These are phyloP conservation scores for Bombylius discolor DNA, from an alignment of 2,888 invertebrate species.

Conservation along the genomic window DNA sequence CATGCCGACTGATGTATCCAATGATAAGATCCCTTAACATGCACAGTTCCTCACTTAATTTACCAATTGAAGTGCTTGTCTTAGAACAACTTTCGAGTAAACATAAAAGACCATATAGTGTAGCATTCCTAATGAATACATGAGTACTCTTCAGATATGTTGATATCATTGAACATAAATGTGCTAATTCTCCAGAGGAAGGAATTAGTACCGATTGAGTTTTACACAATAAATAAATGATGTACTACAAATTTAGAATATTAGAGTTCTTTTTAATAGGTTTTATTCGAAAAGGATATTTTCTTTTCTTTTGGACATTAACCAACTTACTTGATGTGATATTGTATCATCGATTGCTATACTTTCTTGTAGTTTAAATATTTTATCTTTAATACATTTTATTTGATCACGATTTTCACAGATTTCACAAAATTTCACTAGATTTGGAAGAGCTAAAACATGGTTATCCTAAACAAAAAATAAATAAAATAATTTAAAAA, in stretches of 20 bases:
- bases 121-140: slow-evolving; percentile 35
- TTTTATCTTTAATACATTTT: slow-evolving; percentile 63
- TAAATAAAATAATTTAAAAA: background rate
- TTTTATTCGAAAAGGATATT: background rate
- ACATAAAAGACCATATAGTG: slow-evolving; percentile 33
- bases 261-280: too few species aligned
- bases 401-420: slow-evolving; percentile 63
- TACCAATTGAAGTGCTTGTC: slow-evolving; percentile 35
- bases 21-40: slow-evolving; percentile 33
- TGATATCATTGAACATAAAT: slow-evolving; percentile 31
- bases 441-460: slow-evolving; percentile 49
- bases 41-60: slow-evolving; percentile 34
- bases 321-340: slow-evolving; percentile 43
- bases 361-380: slow-evolving; percentile 49
- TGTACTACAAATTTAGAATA: slow-evolving; percentile 23
- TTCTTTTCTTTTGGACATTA: too few species aligned
- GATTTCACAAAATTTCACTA: slow-evolving; percentile 62
- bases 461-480: slow-evolving; percentile 27
- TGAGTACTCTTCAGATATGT: slow-evolving; percentile 36
- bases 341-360: slow-evolving; percentile 66
- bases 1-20: slow-evolving; percentile 34
- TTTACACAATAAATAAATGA: slow-evolving; percentile 36
- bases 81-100: slow-evolving; percentile 35
- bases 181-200: slow-evolving; percentile 30
- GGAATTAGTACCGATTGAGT: slow-evolving; percentile 36